phyloP scores from a whole-genome alignment of 2,888 invertebrate species.

The Polyommatus icarus region DNA sequence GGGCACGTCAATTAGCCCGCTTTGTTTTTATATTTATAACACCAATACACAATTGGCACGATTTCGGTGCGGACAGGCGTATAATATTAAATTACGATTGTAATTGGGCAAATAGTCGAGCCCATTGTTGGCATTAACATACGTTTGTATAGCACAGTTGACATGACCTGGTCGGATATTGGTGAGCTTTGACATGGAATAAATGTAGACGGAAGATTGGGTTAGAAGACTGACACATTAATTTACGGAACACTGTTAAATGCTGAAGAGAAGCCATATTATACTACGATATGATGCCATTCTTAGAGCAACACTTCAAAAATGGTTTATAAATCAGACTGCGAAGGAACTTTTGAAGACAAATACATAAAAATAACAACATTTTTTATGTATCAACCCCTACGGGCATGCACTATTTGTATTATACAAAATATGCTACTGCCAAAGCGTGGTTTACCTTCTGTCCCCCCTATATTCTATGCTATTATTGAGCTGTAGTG shows the following conservation, averaged over 20 bases:
- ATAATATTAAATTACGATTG: constrained; percentile 31
- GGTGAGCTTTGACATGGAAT: not conserved
- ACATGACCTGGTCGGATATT: not conserved
- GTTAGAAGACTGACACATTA: no score
- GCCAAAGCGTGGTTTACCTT: not conserved
- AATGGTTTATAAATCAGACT: no score
- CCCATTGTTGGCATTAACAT: constrained; percentile 23
- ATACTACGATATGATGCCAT: no score
- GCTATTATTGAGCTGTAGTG: not conserved
- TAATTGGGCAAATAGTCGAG: constrained; percentile 30
- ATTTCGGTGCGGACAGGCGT: constrained; percentile 16
- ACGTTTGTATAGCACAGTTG: constrained; percentile 21
- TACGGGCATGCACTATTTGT: no score
- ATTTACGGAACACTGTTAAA: no score
- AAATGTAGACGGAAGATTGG: not conserved
- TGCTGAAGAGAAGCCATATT: no score
- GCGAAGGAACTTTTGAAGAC: no score
- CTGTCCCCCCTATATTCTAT: not conserved
- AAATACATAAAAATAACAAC: no score
- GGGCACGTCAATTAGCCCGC: not conserved
- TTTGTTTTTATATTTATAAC: not conserved
- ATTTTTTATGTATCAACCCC: no score
- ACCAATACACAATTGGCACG: constrained; percentile 29
- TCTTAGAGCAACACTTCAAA: no score
- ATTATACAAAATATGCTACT: no score